Evolutionary conservation across 2,113 vertebrate genomes (phyloP).

Genomic region (Hippocampus barbouri): DNA sequence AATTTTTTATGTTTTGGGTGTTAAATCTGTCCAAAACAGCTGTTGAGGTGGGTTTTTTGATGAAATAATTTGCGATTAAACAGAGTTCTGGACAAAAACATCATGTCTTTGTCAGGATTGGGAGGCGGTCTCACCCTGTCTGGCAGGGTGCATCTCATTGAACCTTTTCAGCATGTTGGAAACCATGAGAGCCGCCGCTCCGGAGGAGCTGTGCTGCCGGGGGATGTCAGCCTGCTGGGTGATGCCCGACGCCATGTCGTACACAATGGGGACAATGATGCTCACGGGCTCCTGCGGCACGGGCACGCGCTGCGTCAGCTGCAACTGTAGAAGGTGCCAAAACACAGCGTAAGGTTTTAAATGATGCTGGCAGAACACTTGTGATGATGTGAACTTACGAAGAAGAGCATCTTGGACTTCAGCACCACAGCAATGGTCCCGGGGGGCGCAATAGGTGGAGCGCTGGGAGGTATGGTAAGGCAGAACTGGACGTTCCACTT

Average conservation of each 20-base stretch:
- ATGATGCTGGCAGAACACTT: too few species aligned
- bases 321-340: slow-evolving; percentile 75
- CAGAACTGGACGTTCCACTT: slow-evolving; percentile 99
- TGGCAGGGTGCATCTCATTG: slow-evolving; percentile 93
- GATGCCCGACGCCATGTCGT: slow-evolving; percentile 96
- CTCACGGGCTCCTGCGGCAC: slow-evolving; percentile 89
- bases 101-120: background rate
- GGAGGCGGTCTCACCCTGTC: slow-evolving; percentile 72
- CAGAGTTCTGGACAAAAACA: too few species aligned
- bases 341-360: background rate
- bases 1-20: background rate
- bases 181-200: slow-evolving; percentile 94
- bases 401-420: slow-evolving; percentile 99
- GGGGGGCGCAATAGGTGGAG: slow-evolving; percentile 94
- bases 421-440: slow-evolving; percentile 97
- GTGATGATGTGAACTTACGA: slow-evolving; percentile 78
- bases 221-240: slow-evolving; percentile 99
- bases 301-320: slow-evolving; percentile 92
- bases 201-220: slow-evolving; percentile 94
- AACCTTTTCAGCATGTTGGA: slow-evolving; percentile 98
- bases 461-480: slow-evolving; percentile 96
- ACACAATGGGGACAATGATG: slow-evolving; percentile 98
- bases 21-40: background rate
- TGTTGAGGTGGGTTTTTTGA: background rate
- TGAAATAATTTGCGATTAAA: background rate